Base-by-base conservation (phyloP, 1,140 invertebrate genomes). In the Cardiocondyla obscurior region DNA sequence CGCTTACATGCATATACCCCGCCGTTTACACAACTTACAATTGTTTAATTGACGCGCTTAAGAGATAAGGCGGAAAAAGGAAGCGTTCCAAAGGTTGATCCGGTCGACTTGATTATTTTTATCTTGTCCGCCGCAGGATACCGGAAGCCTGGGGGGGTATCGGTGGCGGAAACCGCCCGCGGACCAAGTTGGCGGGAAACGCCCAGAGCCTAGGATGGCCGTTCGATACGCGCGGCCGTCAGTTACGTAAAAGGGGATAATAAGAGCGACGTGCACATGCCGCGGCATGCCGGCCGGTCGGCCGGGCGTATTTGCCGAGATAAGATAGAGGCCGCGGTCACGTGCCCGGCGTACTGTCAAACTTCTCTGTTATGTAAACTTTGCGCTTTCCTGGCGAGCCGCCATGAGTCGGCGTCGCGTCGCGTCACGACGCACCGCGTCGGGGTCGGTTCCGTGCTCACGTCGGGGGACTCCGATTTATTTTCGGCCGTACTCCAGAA, bases 291-390 rank as follows among this genome's bases (percentile, higher is more conserved):
- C 60, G 60, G 46, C 60, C 60, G 74, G 49, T 85, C 85, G 87
- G 60, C 55, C 83, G 84, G 85, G 86, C 88, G 88, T 89, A 90
- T 91, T 92, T 88, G 89, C 51, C 33, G 73, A 89, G 92, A 93
- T 92, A 93, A 93, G 92, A 93, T 93, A 93, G 86, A 87, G 82
- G 83, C 83, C 85, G 86, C 53, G 81, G 90, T 93, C 93, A 93
- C 93, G 93, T 92, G 93, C 90, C 91, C 90, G 86, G 83, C 79
- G 85, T 84, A 89, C 92, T 93, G 93, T 94, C 93, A 94, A 94
- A 93, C 91, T 92, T 88, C 64, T 88, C 86, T 93, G 92, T 93
- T 93, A 93, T 93, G 92, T 93, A 94, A 93, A 93, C 92, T 93
- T 91, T 84, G 90, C 88, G 88, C 86, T 91, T 89, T 89, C 57